Percentiles rank a stretch among this genome's conserved stretches.
These are phyloP conservation scores for Notocelia uddmanniana DNA, from an alignment of 2,888 invertebrate genomes.

Conservation along the genomic window DNA sequence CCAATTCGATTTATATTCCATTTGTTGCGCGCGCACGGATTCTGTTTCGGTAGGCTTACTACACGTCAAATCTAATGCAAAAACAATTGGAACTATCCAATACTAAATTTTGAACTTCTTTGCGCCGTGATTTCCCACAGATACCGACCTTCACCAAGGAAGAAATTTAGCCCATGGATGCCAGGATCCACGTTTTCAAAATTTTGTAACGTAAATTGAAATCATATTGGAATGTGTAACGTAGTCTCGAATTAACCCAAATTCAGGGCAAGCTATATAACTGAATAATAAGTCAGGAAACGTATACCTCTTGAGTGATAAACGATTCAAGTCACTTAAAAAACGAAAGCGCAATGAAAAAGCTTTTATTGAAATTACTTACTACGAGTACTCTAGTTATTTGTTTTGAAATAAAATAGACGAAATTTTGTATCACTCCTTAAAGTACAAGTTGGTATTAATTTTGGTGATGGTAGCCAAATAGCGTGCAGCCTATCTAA, in stretches of 20 bases:
- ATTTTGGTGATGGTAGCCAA: no score
- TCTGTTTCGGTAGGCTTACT: no score
- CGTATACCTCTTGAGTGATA: constrained; percentile 12
- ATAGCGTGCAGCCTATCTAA: no score
- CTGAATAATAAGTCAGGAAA: background rate
- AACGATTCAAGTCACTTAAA: background rate
- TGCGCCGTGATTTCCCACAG: no score
- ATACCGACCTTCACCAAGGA: no score
- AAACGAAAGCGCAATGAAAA: constrained; percentile 2
- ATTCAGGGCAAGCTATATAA: background rate
- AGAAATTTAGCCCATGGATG: no score
- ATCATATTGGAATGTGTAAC: background rate
- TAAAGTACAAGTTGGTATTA: no score
- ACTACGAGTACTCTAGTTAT: background rate
- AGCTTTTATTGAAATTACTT: background rate
- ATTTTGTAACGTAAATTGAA: background rate
- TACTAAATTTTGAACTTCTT: no score
- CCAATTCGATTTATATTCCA: background rate
- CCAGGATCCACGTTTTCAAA: no score
- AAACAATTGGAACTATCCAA: no score
- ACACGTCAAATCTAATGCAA: no score
- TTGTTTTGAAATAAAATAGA: background rate
- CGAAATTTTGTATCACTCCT: no score
- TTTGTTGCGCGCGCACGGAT: background rate
- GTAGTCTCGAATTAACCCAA: background rate